These are phyloP conservation scores for Lasioglossum albipes DNA, from an alignment of 1,140 invertebrate genomes.

Conservation along the genomic window DNA sequence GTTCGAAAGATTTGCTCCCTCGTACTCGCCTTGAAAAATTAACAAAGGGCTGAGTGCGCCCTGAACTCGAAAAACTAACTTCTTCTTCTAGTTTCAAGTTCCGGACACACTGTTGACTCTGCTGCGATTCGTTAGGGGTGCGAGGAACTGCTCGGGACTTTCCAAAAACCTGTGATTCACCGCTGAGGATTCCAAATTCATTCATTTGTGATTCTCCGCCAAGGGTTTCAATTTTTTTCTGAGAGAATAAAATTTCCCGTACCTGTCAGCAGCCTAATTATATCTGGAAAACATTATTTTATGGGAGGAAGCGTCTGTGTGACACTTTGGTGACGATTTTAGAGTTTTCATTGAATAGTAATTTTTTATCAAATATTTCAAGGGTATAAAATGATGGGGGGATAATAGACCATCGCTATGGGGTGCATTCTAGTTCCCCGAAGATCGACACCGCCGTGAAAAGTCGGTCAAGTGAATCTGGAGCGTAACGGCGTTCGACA, in stretches of 20 bases:
- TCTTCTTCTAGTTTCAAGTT: background rate
- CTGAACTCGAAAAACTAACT: background rate
- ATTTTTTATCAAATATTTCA: background rate
- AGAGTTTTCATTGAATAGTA: too few relatives aligned
- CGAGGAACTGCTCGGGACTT: too few relatives aligned
- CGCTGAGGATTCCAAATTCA: too few relatives aligned
- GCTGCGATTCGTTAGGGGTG: too few relatives aligned
- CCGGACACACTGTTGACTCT: background rate
- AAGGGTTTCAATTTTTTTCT: too few relatives aligned
- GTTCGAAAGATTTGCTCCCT: slow-evolving; percentile 56
- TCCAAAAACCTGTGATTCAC: too few relatives aligned
- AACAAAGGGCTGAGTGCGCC: background rate
- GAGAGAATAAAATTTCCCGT: too few relatives aligned
- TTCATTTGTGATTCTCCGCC: too few relatives aligned
- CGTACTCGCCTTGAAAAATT: slow-evolving; percentile 31
- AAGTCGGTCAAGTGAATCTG: slow-evolving; percentile 65
- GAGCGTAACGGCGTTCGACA: slow-evolving; percentile 46
- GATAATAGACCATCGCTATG: background rate
- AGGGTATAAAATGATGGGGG: background rate
- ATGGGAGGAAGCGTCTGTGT: too few relatives aligned
- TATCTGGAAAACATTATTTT: background rate
- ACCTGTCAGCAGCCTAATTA: too few relatives aligned
- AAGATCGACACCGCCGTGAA: slow-evolving; percentile 50
- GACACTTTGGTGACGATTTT: too few relatives aligned
- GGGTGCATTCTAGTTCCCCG: background rate